Evolutionary conservation across 1,140 invertebrate genomes (phyloP).

Genomic region (Popillia japonica): DNA sequence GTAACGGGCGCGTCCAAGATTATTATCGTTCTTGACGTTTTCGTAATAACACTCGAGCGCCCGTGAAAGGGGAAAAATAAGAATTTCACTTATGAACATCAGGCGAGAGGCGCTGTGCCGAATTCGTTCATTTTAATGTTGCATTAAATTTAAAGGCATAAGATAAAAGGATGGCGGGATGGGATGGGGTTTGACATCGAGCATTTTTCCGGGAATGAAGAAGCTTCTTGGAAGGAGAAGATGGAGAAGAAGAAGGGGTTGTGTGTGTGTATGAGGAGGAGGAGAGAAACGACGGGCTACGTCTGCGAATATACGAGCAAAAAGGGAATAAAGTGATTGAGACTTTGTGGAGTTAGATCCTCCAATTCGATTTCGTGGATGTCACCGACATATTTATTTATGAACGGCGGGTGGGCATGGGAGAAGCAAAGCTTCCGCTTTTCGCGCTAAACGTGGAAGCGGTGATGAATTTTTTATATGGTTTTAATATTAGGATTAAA

Average conservation of each 20-base stretch:
- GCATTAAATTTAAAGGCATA: conserved; percentile 28
- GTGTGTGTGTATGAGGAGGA: background rate
- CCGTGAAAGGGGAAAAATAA: background rate
- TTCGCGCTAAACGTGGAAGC: conserved; percentile 5
- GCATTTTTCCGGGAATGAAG: background rate
- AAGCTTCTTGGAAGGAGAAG: background rate
- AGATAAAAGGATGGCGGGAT: background rate
- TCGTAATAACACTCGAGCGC: background rate
- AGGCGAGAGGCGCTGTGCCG: background rate
- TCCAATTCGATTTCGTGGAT: conserved; percentile 39
- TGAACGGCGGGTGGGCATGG: background rate
- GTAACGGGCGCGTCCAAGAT: background rate
- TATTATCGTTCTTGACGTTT: conserved; percentile 17
- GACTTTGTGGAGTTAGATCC: conserved; percentile 35
- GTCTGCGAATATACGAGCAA: conserved; percentile 24
- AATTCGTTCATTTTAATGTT: conserved; percentile 24
- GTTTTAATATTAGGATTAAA: conserved; percentile 35
- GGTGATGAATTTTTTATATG: conserved; percentile 38
- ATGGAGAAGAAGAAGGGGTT: background rate
- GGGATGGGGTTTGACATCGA: background rate
- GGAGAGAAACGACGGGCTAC: background rate
- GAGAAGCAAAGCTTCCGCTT: background rate
- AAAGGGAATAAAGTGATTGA: conserved; percentile 38
- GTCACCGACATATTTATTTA: conserved; percentile 43
- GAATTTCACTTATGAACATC: conserved; percentile 17